These are phyloP conservation scores for Eristalinus aeneus DNA, from an alignment of 2,888 invertebrate species.

Conservation along the genomic window DNA sequence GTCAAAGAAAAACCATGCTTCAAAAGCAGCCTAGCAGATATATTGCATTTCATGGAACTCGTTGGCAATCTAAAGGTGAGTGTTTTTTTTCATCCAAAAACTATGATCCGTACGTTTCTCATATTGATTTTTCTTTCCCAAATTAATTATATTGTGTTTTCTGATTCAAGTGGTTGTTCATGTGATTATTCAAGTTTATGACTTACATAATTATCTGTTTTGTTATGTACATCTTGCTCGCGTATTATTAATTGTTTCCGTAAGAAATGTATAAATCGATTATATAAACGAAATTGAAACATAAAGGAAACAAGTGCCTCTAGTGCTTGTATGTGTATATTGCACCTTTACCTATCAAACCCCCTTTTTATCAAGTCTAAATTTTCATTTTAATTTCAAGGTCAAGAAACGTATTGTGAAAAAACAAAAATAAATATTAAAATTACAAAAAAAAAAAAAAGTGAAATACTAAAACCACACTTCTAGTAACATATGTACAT, in stretches of 20 bases:
- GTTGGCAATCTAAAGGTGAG: constrained; percentile 87
- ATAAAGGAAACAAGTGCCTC: not conserved
- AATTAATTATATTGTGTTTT: constrained; percentile 12
- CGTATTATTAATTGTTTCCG: not conserved
- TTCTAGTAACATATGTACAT: not conserved
- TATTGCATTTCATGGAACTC: constrained; percentile 85
- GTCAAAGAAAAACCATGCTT: constrained; percentile 76
- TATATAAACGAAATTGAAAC: not conserved
- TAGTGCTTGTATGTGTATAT: not conserved
- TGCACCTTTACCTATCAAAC: not conserved
- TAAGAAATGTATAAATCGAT: not conserved
- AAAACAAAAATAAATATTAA: constrained; percentile 7
- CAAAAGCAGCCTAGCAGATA: constrained; percentile 77
- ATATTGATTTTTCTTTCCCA: constrained; percentile 57
- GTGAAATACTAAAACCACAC: not conserved
- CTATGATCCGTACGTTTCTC: constrained; percentile 26
- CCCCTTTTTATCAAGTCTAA: not conserved
- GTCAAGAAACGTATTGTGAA: constrained; percentile 29
- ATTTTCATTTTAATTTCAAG: constrained; percentile 24
- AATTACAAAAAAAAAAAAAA: constrained; percentile 6
- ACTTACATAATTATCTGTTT: constrained; percentile 38
- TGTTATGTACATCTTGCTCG: not conserved
- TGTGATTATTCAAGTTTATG: constrained; percentile 31
- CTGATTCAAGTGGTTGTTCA: not conserved
- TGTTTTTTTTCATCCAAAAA: constrained; percentile 63